Conservation (phyloP, 2,797 vertebrate species). For the Zalophus californianus region DNA sequence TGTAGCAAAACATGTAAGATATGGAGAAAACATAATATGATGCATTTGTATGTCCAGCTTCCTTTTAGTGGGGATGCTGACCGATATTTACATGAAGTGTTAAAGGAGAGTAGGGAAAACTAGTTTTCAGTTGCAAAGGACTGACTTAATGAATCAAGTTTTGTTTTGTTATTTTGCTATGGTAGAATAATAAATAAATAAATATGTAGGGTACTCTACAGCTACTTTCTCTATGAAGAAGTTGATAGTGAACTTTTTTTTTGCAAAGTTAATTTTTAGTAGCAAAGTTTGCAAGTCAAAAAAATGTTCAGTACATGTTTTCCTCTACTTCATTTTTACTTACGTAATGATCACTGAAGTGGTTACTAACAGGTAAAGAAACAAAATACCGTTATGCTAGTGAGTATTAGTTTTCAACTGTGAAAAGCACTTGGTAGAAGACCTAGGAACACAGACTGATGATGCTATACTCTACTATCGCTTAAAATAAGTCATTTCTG, state of each 20-base stretch:
- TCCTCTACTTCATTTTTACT: constrained; percentile 76
- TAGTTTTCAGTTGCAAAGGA: constrained; percentile 79
- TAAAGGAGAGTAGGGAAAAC: constrained; percentile 73
- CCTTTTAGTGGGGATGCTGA: constrained; percentile 29
- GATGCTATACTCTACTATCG: constrained; percentile 67
- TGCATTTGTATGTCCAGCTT: constrained; percentile 66
- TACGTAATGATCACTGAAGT: constrained; percentile 80
- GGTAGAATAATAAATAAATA: constrained; percentile 89
- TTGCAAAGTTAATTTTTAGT: constrained; percentile 69
- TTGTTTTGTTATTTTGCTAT: constrained; percentile 71
- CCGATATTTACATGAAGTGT: constrained; percentile 72
- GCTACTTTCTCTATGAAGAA: constrained; percentile 76
- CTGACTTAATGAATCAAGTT: constrained; percentile 77
- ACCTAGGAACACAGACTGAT: constrained; percentile 70
- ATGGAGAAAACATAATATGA: constrained; percentile 74
- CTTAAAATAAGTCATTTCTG: constrained; percentile 82
- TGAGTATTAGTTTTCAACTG: constrained; percentile 76
- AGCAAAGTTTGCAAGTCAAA: constrained; percentile 73
- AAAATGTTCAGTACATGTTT: constrained; percentile 78
- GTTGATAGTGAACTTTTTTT: constrained; percentile 69
- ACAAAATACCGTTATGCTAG: constrained; percentile 77
- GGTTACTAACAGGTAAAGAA: constrained; percentile 77
- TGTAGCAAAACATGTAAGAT: constrained; percentile 69
- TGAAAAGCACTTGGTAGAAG: constrained; percentile 79
- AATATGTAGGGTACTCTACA: constrained; percentile 81